These are phyloP conservation scores for Eidolon dupreanum DNA, from an alignment of 2,797 vertebrate species.

Conservation along the genomic window DNA sequence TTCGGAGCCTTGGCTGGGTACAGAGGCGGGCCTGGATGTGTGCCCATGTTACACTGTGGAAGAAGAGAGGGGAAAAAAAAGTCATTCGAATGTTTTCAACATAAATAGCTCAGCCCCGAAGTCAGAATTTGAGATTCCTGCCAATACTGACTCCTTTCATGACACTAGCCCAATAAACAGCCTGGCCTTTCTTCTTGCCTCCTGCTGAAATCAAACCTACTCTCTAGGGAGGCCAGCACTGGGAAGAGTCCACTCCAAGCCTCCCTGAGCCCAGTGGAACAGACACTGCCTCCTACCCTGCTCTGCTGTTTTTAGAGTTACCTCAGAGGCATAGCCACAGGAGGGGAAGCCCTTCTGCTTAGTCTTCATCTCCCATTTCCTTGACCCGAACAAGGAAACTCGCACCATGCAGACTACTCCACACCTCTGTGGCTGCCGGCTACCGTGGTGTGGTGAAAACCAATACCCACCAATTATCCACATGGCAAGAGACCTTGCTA, in stretches of 20 bases:
- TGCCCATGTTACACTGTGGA: conserved; percentile 52
- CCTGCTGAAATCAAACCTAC: conserved; percentile 12
- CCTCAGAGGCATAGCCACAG: neutral
- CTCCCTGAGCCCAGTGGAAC: neutral
- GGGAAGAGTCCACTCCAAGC: neutral
- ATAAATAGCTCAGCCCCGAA: conserved; percentile 61
- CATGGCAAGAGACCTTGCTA: neutral
- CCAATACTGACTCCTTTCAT: conserved; percentile 63
- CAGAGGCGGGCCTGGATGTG: conserved; percentile 68
- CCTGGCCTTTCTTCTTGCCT: conserved; percentile 17
- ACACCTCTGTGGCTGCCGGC: neutral
- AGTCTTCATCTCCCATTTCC: neutral
- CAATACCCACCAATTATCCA: neutral
- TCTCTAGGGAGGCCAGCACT: neutral
- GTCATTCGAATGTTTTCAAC: conserved; percentile 70
- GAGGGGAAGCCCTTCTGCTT: neutral
- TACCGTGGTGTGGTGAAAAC: neutral
- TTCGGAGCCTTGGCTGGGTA: conserved; percentile 47
- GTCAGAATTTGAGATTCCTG: conserved; percentile 74
- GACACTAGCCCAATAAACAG: conserved; percentile 56
- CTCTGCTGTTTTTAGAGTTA: neutral
- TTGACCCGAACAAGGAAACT: neutral
- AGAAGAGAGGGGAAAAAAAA: neutral
- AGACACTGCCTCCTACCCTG: neutral
- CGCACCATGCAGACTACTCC: too few species aligned